Base-by-base conservation (phyloP, 2,888 invertebrate species). In the Drosophila paranaensis region DNA sequence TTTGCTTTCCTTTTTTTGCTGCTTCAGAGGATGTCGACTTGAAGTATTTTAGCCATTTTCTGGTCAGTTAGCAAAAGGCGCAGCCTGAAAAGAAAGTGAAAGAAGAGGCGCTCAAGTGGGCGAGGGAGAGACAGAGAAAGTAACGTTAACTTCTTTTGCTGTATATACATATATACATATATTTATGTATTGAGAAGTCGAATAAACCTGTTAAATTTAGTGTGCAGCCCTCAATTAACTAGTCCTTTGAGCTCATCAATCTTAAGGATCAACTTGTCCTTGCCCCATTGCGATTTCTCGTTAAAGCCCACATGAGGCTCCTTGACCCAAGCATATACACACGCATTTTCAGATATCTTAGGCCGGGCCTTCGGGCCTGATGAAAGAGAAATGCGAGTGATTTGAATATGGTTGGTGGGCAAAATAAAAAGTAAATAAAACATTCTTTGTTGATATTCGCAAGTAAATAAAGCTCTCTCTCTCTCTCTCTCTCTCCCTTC, bases 41-140 rank as follows among this genome's bases (percentile, higher is more conserved):
- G 74, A 89, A 82, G 85, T 82, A 82, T 85, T 75, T 89, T 77
- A 64, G 79, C 82, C 87, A 87, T 83, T 87, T 88, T 65, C 72
- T 83, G 87, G 79, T 83, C 87, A 86, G 62, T 83, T 72, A 66
- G 62, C 48, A 37, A 56, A 45, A 42, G 45, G 35, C 45, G 16
- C 55, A 56, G 14, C 8, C n/a, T 27, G 33, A 39, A 51, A 57
- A 51, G 27, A 10, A 50, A 40, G 25, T 40, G 35, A 51, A 35
- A 0, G n/a, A 53, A 10, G 37, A 3, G 25, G 9, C 25, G 9
- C 13, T 13, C 4, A 2, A 51, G 11, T 14, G 35, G 20, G 35
- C 11, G 16, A 39, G 39, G 27, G 3, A 11, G 25, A 45, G 20
- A 39, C 16, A 37, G 39, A 43, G 40, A 60, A 48, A 30, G 40